Percentiles rank a stretch among this genome's conserved stretches.
Evolutionary conservation across 2,113 vertebrate genomes (phyloP).

Genomic region (Sarotherodon lohbergeri): DNA sequence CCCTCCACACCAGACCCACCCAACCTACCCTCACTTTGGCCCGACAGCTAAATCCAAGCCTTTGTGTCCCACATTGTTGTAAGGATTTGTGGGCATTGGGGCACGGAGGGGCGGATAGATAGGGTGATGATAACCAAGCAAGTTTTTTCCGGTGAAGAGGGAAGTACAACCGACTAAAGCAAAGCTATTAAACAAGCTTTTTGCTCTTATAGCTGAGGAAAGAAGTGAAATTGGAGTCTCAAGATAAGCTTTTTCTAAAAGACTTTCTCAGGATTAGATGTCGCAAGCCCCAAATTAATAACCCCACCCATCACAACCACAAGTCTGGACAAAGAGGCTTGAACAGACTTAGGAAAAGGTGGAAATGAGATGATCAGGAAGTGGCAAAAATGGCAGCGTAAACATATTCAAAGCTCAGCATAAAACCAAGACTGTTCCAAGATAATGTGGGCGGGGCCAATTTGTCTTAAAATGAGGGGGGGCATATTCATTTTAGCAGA

Average conservation of each 20-base stretch:
- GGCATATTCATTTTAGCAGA: constrained; percentile 8
- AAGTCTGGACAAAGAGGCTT: constrained; percentile 43
- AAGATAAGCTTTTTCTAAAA: constrained; percentile 24
- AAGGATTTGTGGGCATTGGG: constrained; percentile 66
- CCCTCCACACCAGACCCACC: constrained; percentile 4
- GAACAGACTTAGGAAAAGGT: constrained; percentile 21
- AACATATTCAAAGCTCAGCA: not conserved
- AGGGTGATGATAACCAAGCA: constrained; percentile 43
- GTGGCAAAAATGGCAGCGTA: not conserved
- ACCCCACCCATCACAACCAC: not conserved
- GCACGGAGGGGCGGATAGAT: not conserved
- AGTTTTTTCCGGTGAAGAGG: constrained; percentile 35
- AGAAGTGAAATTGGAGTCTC: constrained; percentile 5
- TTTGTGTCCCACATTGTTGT: constrained; percentile 71
- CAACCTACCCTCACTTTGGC: constrained; percentile 28
- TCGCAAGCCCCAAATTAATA: constrained; percentile 29
- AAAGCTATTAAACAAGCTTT: not conserved
- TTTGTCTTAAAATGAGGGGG: not conserved
- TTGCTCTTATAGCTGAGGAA: not conserved
- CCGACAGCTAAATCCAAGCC: constrained; percentile 65
- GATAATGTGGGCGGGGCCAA: not conserved
- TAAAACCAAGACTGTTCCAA: not conserved
- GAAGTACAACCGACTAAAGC: constrained; percentile 9
- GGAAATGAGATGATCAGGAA: not conserved
- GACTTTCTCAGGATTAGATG: constrained; percentile 33